Percentiles rank a stretch among this genome's conserved stretches.
These are phyloP conservation scores for Gibbula magus DNA, from an alignment of 2,888 invertebrate genomes.

Conservation along the genomic window DNA sequence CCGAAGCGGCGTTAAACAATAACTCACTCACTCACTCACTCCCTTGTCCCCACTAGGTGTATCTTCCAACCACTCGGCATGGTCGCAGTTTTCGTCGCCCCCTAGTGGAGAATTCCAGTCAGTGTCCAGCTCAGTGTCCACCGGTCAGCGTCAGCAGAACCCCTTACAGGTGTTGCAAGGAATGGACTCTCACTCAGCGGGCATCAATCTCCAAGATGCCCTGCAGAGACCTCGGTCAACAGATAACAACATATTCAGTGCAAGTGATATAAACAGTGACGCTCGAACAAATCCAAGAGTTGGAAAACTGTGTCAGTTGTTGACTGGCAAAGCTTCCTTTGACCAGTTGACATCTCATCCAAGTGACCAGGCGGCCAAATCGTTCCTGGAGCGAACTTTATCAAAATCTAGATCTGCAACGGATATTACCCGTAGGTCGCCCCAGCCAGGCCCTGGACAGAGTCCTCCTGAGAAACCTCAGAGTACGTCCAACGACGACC, in stretches of 20 bases:
- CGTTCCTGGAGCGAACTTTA: background rate
- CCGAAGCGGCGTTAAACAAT: too few relatives aligned
- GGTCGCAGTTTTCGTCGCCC: constrained; percentile 23
- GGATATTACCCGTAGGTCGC: constrained; percentile 63
- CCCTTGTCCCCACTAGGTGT: constrained; percentile 26
- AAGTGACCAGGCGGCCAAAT: background rate
- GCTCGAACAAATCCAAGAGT: constrained; percentile 35
- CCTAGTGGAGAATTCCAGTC: constrained; percentile 25
- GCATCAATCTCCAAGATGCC: constrained; percentile 9
- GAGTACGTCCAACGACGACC: constrained; percentile 70
- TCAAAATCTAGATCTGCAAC: constrained; percentile 56
- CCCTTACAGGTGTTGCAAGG: constrained; percentile 51
- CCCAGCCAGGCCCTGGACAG: constrained; percentile 65
- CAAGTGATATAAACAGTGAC: constrained; percentile 1
- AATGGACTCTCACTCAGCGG: constrained; percentile 41
- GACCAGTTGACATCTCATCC: constrained; percentile 25
- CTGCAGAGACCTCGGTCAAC: background rate
- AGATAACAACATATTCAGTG: background rate
- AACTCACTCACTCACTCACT: too few relatives aligned
- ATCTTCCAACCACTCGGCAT: constrained; percentile 33
- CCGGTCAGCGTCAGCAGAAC: constrained; percentile 30
- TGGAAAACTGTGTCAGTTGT: constrained; percentile 62
- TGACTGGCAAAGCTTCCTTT: constrained; percentile 52
- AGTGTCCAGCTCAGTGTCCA: constrained; percentile 20
- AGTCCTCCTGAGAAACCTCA: constrained; percentile 70